These are phyloP conservation scores for Drosophila chauvacae DNA, from an alignment of 1,140 invertebrate species.

Conservation along the genomic window DNA sequence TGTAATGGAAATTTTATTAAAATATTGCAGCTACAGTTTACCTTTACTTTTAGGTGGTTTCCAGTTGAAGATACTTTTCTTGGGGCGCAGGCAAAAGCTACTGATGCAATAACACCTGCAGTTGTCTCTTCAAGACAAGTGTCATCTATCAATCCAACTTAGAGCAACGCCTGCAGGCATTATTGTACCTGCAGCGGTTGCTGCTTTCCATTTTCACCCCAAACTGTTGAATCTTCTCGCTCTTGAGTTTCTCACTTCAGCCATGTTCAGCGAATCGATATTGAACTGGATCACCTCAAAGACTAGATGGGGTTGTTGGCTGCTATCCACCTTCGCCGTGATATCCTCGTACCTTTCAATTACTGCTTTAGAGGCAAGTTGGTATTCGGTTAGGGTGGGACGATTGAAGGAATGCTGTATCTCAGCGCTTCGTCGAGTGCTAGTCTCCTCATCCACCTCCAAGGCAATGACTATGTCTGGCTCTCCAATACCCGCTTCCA, in stretches of 20 bases:
- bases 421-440: neutral
- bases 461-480: conserved; percentile 42
- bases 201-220: neutral
- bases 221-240: neutral
- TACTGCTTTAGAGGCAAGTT: conserved; percentile 1
- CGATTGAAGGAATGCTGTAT: accelerated
- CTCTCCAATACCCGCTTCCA: conserved; percentile 26
- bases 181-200: neutral
- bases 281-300: conserved; percentile 38
- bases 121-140: neutral
- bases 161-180: neutral
- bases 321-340: conserved; percentile 21
- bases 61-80: neutral
- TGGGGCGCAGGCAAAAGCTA: neutral
- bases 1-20: conserved; percentile 12
- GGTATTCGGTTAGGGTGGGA: neutral
- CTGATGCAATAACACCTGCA: neutral
- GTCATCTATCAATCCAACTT: neutral
- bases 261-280: conserved; percentile 16
- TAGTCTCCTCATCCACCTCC: conserved; percentile 11
- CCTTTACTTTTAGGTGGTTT: neutral
- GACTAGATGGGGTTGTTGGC: conserved; percentile 6
- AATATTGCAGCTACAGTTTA: neutral
- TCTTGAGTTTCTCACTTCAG: neutral
- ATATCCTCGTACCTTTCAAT: conserved; percentile 25